phyloP scores from a whole-genome alignment of 2,888 invertebrate species.

The Ophion obscuratus region DNA sequence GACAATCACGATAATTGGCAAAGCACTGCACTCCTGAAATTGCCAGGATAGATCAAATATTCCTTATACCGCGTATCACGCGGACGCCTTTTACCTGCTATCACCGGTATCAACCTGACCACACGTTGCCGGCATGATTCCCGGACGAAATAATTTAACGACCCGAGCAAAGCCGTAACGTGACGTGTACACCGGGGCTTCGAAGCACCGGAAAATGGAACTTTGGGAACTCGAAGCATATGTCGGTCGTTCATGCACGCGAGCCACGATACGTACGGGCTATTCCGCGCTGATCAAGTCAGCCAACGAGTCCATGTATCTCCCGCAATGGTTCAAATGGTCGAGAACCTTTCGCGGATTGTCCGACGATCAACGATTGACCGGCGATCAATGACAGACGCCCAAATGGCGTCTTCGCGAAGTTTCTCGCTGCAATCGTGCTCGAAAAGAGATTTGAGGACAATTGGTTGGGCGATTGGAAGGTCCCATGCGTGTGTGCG shows the following conservation, averaged over 20 bases:
- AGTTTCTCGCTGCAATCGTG: neutral
- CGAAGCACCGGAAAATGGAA: constrained; percentile 41
- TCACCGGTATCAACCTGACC: constrained; percentile 41
- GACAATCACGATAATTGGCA: neutral
- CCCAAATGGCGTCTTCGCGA: neutral
- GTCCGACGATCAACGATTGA: neutral
- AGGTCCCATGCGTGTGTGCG: neutral
- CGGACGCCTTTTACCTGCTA: neutral
- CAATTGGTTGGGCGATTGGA: constrained; percentile 2
- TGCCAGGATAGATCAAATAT: constrained; percentile 1
- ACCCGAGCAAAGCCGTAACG: constrained; percentile 56
- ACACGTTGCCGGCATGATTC: constrained; percentile 26
- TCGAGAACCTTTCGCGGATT: neutral
- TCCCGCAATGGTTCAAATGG: neutral
- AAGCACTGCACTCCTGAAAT: neutral
- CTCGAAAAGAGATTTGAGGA: neutral
- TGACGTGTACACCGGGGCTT: constrained; percentile 36
- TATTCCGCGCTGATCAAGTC: neutral
- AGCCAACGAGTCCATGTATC: neutral
- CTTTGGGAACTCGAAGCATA: constrained; percentile 59
- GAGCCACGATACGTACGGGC: neutral
- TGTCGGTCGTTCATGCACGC: constrained; percentile 25
- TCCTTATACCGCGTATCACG: neutral
- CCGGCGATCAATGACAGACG: too few relatives aligned
- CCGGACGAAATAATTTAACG: constrained; percentile 63